A percentile compares a stretch with the other conserved stretches of the same genome.
Evolutionary conservation across 2,888 invertebrate species (phyloP).

Genomic region (Eurytoma adleriae): DNA sequence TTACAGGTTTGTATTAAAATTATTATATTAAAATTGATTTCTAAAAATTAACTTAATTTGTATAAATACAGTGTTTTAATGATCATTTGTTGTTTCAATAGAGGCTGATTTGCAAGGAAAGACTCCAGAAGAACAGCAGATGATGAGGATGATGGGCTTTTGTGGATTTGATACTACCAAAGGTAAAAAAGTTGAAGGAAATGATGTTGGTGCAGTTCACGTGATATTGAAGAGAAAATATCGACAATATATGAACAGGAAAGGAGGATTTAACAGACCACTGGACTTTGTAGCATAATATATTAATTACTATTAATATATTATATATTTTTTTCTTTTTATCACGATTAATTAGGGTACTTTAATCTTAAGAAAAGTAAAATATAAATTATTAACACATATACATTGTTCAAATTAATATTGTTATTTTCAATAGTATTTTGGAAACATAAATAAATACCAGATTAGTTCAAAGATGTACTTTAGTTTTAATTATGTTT

Average conservation of each 20-base stretch:
- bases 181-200: conserved; percentile 95
- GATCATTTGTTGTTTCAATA: conserved; percentile 73
- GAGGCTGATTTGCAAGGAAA: conserved; percentile 94
- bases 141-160: conserved; percentile 98
- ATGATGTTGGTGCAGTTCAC: conserved; percentile 96
- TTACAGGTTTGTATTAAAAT: conserved; percentile 66
- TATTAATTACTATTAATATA: too few relatives aligned
- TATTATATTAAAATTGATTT: conserved; percentile 24
- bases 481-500: too few relatives aligned
- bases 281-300: conserved; percentile 94
- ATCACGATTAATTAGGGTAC: neutral
- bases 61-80: conserved; percentile 1
- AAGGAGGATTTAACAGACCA: conserved; percentile 99
- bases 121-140: conserved; percentile 93
- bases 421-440: neutral
- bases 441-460: neutral
- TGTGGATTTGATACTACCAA: conserved; percentile 97
- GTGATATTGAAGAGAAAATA: conserved; percentile 97
- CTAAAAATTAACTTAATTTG: neutral
- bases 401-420: too few relatives aligned
- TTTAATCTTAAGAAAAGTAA: neutral
- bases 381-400: neutral
- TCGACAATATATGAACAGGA: conserved; percentile 99
- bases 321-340: too few relatives aligned
- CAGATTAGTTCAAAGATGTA: too few relatives aligned